Percentiles rank a stretch among this genome's conserved stretches.
phyloP scores from a whole-genome alignment of 2,113 vertebrate genomes.

The Progne subis region DNA sequence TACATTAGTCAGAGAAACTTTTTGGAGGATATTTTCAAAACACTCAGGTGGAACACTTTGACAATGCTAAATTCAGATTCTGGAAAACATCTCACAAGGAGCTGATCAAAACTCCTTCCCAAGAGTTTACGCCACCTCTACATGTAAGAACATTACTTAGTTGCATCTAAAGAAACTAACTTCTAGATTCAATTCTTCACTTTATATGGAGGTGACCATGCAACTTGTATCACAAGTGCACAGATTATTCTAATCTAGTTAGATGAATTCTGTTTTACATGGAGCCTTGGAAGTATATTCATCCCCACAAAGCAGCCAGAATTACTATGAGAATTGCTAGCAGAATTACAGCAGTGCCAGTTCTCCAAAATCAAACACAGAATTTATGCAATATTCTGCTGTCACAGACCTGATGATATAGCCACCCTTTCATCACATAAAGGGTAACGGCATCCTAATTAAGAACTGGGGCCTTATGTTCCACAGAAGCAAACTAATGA shows the following conservation, averaged over 20 bases:
- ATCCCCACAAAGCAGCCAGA: neutral
- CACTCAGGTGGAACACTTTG: neutral
- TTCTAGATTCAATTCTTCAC: neutral
- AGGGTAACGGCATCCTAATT: constrained; percentile 51
- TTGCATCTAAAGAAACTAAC: neutral
- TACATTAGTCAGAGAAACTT: neutral
- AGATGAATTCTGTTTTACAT: neutral
- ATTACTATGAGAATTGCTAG: constrained; percentile 10
- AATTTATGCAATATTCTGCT: constrained; percentile 56
- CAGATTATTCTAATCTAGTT: neutral
- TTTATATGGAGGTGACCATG: neutral
- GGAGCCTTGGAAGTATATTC: neutral
- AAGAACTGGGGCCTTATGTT: constrained; percentile 59
- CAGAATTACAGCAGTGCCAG: constrained; percentile 41
- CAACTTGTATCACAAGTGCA: neutral
- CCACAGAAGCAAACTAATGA: constrained; percentile 61
- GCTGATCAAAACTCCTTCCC: neutral
- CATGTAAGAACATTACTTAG: neutral
- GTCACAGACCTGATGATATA: constrained; percentile 57
- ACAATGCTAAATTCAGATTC: neutral
- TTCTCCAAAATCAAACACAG: constrained; percentile 40
- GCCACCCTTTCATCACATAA: constrained; percentile 54
- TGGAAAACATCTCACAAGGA: neutral
- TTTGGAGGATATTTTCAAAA: neutral
- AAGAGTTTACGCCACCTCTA: neutral